These are phyloP conservation scores for Corythaixoides concolor DNA, from an alignment of 2,113 vertebrate species.

Conservation along the genomic window DNA sequence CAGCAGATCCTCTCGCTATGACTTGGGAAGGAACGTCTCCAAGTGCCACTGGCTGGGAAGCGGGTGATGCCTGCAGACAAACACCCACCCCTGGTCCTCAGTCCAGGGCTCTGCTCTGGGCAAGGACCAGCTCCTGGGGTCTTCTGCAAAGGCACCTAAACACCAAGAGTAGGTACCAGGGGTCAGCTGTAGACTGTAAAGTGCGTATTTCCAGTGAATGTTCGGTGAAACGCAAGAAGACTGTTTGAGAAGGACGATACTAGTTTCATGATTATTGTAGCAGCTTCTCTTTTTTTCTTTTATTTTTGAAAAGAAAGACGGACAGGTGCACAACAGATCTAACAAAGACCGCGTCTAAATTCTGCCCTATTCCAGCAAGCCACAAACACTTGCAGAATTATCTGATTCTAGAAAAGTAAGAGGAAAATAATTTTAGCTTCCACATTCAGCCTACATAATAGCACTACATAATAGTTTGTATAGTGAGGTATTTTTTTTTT, in stretches of 20 bases:
- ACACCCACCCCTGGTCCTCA: too few species aligned
- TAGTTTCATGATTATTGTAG: background rate
- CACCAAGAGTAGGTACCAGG: accelerated
- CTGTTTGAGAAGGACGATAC: background rate
- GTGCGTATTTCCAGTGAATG: accelerated
- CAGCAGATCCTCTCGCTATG: background rate
- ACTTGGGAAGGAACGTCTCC: background rate
- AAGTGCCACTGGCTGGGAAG: background rate
- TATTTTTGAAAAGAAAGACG: background rate
- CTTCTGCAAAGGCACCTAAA: too few species aligned
- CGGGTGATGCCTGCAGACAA: background rate
- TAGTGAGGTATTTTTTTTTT: background rate
- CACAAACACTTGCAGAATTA: background rate
- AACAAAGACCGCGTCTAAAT: background rate
- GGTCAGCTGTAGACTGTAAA: accelerated
- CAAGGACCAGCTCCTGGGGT: background rate
- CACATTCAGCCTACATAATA: background rate
- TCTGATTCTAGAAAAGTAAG: background rate
- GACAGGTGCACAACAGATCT: background rate
- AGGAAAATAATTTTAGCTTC: too few species aligned
- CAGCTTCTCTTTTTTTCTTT: background rate
- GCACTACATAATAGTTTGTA: too few species aligned
- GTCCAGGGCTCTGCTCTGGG: accelerated
- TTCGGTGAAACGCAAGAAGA: background rate
- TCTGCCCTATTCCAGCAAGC: background rate